These are phyloP conservation scores for Siphlonurus alternatus DNA, from an alignment of 2,888 invertebrate genomes.

Conservation along the genomic window DNA sequence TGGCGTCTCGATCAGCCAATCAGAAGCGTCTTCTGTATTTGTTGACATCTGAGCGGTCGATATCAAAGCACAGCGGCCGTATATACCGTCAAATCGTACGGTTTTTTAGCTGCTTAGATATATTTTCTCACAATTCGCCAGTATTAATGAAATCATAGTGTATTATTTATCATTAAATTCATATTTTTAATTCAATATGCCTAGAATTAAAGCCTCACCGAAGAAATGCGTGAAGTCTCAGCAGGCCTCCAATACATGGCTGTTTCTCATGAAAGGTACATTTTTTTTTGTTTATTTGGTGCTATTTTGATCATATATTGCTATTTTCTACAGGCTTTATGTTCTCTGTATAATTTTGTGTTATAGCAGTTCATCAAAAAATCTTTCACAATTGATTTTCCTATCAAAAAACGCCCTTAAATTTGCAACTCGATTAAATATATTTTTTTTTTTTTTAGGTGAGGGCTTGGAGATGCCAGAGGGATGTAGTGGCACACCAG, in stretches of 20 bases:
- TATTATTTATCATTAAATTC: neutral
- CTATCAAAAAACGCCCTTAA: neutral
- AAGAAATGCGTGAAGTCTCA: conserved; percentile 35
- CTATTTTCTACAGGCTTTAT: too few relatives aligned
- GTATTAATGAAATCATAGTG: neutral
- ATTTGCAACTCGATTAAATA: neutral
- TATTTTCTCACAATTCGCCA: neutral
- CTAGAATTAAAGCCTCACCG: conserved; percentile 37
- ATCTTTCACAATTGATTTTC: neutral
- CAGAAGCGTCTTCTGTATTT: neutral
- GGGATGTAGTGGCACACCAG: conserved; percentile 24
- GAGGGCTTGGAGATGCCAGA: conserved; percentile 30
- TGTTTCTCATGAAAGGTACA: conserved; percentile 45
- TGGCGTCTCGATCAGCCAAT: neutral
- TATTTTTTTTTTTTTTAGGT: conserved; percentile 25
- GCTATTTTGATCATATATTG: neutral
- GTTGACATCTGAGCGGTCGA: neutral
- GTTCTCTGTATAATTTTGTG: neutral
- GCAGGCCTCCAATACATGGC: conserved; percentile 47
- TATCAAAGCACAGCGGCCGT: neutral
- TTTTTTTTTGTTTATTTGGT: neutral
- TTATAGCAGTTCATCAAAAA: too few relatives aligned
- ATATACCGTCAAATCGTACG: neutral
- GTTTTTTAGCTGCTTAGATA: too few relatives aligned
- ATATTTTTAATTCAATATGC: conserved; percentile 26